These are phyloP conservation scores for Acipenser oxyrinchus DNA, from an alignment of 2,797 vertebrate genomes.

Conservation along the genomic window DNA sequence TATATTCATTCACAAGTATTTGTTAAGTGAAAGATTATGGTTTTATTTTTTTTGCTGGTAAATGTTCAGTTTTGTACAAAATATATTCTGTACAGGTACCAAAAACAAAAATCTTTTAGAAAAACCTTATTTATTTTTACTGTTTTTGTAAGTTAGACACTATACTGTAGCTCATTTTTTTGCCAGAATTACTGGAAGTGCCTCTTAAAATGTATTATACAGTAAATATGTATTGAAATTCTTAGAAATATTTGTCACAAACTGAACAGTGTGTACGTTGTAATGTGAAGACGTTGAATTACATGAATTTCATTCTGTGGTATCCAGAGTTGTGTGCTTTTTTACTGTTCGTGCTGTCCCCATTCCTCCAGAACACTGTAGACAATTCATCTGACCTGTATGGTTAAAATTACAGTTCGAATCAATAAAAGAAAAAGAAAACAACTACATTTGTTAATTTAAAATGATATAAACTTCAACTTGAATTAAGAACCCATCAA, in stretches of 20 bases:
- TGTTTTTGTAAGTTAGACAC: constrained; percentile 94
- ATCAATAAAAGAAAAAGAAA: too few relatives aligned
- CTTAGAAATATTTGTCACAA: constrained; percentile 81
- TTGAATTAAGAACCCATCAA: too few relatives aligned
- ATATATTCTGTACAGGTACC: constrained; percentile 80
- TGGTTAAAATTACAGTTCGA: too few relatives aligned
- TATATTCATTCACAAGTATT: constrained; percentile 64
- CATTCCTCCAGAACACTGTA: too few relatives aligned
- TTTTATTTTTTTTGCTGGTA: constrained; percentile 69
- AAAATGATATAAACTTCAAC: too few relatives aligned
- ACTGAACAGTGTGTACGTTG: constrained; percentile 84
- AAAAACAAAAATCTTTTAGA: constrained; percentile 80
- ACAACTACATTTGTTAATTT: too few relatives aligned
- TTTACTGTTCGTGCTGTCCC: constrained; percentile 25
- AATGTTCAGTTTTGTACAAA: constrained; percentile 89
- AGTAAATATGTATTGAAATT: constrained; percentile 84
- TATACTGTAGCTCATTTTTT: constrained; percentile 85
- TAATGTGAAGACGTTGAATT: constrained; percentile 87
- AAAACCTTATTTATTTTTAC: constrained; percentile 97
- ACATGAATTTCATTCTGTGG: constrained; percentile 85
- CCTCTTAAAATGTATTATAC: constrained; percentile 93
- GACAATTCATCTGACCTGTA: too few relatives aligned
- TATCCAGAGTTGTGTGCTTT: constrained; percentile 49
- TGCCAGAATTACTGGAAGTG: constrained; percentile 97
- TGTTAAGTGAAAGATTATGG: constrained; percentile 62